These are phyloP conservation scores for Cataglyphis livida DNA, from an alignment of 2,888 invertebrate species.

Conservation along the genomic window DNA sequence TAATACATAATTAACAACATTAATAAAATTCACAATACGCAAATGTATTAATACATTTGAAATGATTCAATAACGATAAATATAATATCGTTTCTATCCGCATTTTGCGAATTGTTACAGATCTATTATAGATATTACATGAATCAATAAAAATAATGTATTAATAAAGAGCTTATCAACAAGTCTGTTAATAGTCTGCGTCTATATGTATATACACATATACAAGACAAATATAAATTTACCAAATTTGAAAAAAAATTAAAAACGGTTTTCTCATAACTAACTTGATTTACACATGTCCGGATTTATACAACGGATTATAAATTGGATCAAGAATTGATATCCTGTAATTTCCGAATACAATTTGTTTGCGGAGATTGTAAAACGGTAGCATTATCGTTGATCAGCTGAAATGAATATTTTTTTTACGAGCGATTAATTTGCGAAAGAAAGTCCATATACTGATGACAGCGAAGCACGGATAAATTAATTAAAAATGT, in stretches of 20 bases:
- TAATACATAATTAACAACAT: too few species aligned
- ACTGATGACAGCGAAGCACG: not conserved
- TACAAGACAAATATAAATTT: not conserved
- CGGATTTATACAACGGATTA: not conserved
- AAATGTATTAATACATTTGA: too few species aligned
- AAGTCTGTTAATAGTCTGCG: not conserved
- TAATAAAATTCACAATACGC: too few species aligned
- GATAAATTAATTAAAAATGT: conserved; percentile 21
- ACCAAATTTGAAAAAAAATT: not conserved
- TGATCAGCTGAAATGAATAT: conserved; percentile 18
- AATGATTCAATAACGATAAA: too few species aligned
- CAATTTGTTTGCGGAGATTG: not conserved
- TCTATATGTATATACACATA: too few species aligned
- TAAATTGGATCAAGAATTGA: not conserved
- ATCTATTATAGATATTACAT: not conserved
- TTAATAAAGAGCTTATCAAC: not conserved
- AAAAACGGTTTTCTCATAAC: not conserved
- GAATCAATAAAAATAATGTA: not conserved
- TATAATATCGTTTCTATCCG: not conserved
- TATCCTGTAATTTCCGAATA: not conserved
- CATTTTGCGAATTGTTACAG: not conserved
- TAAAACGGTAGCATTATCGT: conserved; percentile 10
- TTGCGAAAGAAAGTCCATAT: conserved; percentile 4
- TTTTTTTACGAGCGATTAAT: conserved; percentile 17
- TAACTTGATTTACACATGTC: conserved; percentile 6